Percentiles rank a stretch among this genome's conserved stretches.
Evolutionary conservation across 2,888 invertebrate species (phyloP).

Genomic region (Calameuta idolon): DNA sequence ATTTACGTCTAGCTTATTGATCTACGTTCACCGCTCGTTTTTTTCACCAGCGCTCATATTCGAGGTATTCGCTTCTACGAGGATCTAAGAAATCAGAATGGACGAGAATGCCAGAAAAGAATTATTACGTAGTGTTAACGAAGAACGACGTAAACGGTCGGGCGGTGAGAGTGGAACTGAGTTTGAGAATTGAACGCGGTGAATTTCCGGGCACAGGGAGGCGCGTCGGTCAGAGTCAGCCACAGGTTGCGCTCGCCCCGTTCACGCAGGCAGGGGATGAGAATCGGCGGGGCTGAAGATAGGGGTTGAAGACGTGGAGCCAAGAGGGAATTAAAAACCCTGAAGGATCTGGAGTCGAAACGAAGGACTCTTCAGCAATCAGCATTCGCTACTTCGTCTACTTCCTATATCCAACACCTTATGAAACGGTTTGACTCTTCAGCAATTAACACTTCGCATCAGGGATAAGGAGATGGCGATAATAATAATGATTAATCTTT

Average conservation of each 20-base stretch:
- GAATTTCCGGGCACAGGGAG: conserved; percentile 59
- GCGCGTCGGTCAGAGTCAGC: conserved; percentile 63
- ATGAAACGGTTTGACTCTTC: background rate
- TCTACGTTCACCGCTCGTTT: background rate
- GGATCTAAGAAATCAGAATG: background rate
- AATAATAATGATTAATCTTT: background rate
- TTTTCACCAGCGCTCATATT: background rate
- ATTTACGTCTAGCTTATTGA: background rate
- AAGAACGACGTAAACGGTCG: conserved; percentile 44
- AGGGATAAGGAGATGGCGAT: background rate
- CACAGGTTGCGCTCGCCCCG: conserved; percentile 61
- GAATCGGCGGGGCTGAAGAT: background rate
- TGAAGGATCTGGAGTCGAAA: background rate
- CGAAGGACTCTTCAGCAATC: background rate
- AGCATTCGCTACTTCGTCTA: background rate
- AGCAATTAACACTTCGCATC: background rate
- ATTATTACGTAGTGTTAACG: background rate
- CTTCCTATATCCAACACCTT: background rate
- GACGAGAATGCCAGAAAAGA: background rate
- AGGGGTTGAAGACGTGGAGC: background rate
- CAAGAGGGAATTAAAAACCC: background rate
- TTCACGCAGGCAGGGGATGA: conserved; percentile 37
- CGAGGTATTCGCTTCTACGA: background rate
- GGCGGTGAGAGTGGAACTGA: conserved; percentile 60
- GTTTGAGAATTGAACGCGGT: conserved; percentile 57